Base-by-base conservation (phyloP, 2,797 vertebrate species). In the Halcyon smyrnensis region DNA sequence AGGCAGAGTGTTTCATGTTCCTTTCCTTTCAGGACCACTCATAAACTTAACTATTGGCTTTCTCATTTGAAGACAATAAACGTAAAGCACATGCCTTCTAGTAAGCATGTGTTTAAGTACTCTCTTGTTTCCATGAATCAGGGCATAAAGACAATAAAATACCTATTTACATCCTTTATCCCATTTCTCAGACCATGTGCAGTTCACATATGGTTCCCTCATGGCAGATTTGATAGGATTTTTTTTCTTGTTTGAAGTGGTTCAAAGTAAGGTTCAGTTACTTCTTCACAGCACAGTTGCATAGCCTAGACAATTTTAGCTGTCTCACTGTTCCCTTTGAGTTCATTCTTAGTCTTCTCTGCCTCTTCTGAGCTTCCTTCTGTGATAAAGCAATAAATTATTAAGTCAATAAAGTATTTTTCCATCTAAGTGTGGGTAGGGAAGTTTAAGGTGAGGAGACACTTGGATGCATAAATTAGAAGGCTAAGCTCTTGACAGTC, bases 71-170 rank as follows among this genome's bases (percentile, higher is more conserved):
- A 90, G 74, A 82, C 50, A 89, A 79, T 84, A 89, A 90, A 94
- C 1, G 3, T 92, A 79, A 93, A 95, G 28, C 83, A 95, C 74
- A 95, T 92, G 88, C 80, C 51, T 93, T 39, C 54, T 82, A 92
- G 39, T 63, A 93, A 94, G 59, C 76, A 84, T 82, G 74, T 79
- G 74, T 84, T 97, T 93, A 95, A 96, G 77, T 92, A 73, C 77
- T 96, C 84, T 91, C 74, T 80, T 78, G 53, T 75, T 96, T 90
- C 93, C 63, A 84, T 92, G 92, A 97, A 95, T 95, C 86, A 90
- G 84, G 34, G n/a, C 30, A 82, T 90, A 95, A 96, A 90, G 85
- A 93, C 65, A 84, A 62, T 81, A 91, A 94, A 95, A 91, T 76
- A 74, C 77, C 59, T 91, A 76, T 84, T 96, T 95, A 69, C 50